A percentile compares a stretch with the other conserved stretches of the same genome.
These are phyloP conservation scores for Atethmia centrago DNA, from an alignment of 2,888 invertebrate species.

Conservation along the genomic window DNA sequence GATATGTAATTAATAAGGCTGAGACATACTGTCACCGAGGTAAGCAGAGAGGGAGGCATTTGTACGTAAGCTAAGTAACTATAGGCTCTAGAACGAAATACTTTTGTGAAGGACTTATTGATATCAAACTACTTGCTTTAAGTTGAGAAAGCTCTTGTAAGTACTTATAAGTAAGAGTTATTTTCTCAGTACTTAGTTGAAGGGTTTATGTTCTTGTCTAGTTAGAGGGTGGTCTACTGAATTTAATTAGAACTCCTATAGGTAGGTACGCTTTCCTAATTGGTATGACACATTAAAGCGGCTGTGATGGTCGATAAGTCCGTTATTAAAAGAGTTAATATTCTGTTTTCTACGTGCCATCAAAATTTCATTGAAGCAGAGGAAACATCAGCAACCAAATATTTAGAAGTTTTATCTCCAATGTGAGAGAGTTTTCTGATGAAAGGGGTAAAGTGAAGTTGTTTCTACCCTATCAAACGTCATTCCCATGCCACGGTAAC, in stretches of 20 bases:
- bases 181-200: slow-evolving; percentile 15
- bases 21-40: slow-evolving; percentile 13
- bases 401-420: not conserved
- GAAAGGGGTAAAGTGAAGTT: not conserved
- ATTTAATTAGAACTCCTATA: not conserved
- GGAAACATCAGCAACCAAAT: too few relatives aligned
- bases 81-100: not conserved
- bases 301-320: not conserved
- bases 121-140: slow-evolving; percentile 22
- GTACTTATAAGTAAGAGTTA: slow-evolving; percentile 17
- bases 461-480: not conserved
- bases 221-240: not conserved
- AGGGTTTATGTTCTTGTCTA: not conserved
- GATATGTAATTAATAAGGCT: slow-evolving; percentile 31
- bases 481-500: slow-evolving; percentile 27
- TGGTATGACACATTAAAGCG: not conserved
- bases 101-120: slow-evolving; percentile 40
- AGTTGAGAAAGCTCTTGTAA: slow-evolving; percentile 8
- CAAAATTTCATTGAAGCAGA: not conserved
- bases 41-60: slow-evolving; percentile 10
- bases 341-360: not conserved
- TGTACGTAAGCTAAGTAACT: slow-evolving; percentile 21
- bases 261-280: too few relatives aligned
- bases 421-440: not conserved
- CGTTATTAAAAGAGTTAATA: not conserved